Base-by-base conservation (phyloP, 2,888 invertebrate species). In the Nomada fucata region DNA sequence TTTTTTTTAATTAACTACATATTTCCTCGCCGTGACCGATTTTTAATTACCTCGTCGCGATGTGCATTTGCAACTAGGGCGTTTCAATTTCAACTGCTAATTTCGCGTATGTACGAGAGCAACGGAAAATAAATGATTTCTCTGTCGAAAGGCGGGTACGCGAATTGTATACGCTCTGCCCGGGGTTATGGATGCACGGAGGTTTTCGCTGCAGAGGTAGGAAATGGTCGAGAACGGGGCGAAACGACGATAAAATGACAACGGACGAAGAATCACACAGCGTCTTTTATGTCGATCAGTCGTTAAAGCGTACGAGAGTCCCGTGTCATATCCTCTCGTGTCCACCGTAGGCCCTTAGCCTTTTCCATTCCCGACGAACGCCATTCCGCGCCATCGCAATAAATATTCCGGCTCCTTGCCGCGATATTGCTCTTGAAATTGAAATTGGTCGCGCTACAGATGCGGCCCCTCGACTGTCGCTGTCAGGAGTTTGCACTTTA, bases 401-500 rank as follows among this genome's bases (percentile, higher is more conserved):
- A 86, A 89, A 89, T 85, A 89, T 85, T 83, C 82, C 76, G 71
- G 72, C 52, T 75, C 53, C 82, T 82, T 59, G 72, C 29, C 65
- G 52, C 55, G 78, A 77, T 82, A 81, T 80, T 77, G 80, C 72
- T 72, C 83, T 86, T 83, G 83, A 86, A 89, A 90, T 87, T 87
- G 87, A 70, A 87, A 83, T 82, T 82, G 83, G 83, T 76, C 72
- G 23, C 13, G 60, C 79, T 75, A 55, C 82, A 74, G 83, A 84
- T 86, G 83, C 76, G 77, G 72, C 75, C 76, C 64, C 50, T 71
- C 70, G 76, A 78, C 80, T 71, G 78, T 65, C 72, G 65, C 65
- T 63, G 67, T 61, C 59, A 77, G 85, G 84, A 84, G 88, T 89
- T 90, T 88, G 87, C 79, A 84, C 86, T 89, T 88, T 85, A 91